phyloP scores from a whole-genome alignment of 2,797 vertebrate genomes.

The Onychomys arenicola region DNA sequence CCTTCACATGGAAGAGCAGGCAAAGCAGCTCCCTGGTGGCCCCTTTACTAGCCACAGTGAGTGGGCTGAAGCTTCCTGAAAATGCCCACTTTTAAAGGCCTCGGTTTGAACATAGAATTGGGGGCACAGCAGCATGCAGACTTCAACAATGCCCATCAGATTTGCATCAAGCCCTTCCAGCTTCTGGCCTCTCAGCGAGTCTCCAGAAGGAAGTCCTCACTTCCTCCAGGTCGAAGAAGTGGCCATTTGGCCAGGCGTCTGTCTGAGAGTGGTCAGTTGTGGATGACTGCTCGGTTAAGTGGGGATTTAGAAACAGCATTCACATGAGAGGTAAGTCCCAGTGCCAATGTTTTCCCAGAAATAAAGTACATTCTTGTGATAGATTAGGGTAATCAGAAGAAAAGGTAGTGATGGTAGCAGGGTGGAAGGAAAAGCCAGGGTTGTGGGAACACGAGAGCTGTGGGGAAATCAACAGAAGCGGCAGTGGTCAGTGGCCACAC shows the following conservation, averaged over 20 bases:
- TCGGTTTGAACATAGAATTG: neutral
- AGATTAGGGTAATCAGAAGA: constrained; percentile 2
- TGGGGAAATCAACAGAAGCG: neutral
- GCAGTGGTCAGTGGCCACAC: neutral
- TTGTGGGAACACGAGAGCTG: neutral
- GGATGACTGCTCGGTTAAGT: neutral
- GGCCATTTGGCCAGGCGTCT: neutral
- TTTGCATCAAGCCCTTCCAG: neutral
- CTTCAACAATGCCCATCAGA: neutral
- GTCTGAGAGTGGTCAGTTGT: neutral
- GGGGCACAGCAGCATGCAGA: neutral
- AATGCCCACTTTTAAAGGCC: neutral
- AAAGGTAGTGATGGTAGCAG: neutral
- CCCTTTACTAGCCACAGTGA: neutral
- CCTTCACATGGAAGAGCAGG: fast-evolving
- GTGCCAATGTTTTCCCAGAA: neutral
- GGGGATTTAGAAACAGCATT: neutral
- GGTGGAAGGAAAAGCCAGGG: neutral
- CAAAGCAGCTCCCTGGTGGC: neutral
- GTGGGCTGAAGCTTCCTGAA: neutral
- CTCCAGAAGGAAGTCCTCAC: neutral
- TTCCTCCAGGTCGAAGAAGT: neutral
- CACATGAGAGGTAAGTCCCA: neutral
- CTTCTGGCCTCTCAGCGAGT: neutral
- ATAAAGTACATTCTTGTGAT: neutral